phyloP scores from a whole-genome alignment of 2,888 invertebrate genomes.

The Parnassius orleans region DNA sequence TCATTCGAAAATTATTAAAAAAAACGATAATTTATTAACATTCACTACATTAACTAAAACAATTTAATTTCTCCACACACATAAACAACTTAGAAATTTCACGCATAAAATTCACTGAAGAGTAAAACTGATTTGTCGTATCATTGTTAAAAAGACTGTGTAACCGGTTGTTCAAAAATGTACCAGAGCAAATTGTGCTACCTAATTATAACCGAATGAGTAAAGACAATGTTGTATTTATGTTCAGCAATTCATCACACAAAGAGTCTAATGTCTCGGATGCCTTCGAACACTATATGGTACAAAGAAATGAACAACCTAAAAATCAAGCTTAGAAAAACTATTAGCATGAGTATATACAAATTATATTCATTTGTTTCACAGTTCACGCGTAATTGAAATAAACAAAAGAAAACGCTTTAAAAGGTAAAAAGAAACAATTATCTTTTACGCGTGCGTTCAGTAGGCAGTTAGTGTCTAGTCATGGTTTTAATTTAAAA shows the following conservation, averaged over 20 bases:
- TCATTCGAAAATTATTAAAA: no score
- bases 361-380: conserved; percentile 43
- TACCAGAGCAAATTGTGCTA: conserved; percentile 78
- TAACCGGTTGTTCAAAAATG: conserved; percentile 71
- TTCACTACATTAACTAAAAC: background rate
- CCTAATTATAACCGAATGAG: conserved; percentile 75
- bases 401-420: conserved; percentile 55
- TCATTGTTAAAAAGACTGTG: conserved; percentile 59
- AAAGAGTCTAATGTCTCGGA: conserved; percentile 72
- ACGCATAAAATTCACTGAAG: conserved; percentile 31
- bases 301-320: conserved; percentile 57
- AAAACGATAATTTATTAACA: no score
- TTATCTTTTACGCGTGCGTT: conserved; percentile 47
- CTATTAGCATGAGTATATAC: conserved; percentile 61
- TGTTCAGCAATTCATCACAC: conserved; percentile 77
- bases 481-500: no score
- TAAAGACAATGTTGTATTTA: conserved; percentile 77
- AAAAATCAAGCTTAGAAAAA: conserved; percentile 70
- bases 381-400: conserved; percentile 56
- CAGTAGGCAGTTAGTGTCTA: no score
- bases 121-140: conserved; percentile 66
- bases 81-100: conserved; percentile 29
- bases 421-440: conserved; percentile 69
- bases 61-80: background rate
- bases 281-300: conserved; percentile 48